These are phyloP conservation scores for Scaptomyza graminum DNA, from an alignment of 1,140 invertebrate species.

Conservation along the genomic window DNA sequence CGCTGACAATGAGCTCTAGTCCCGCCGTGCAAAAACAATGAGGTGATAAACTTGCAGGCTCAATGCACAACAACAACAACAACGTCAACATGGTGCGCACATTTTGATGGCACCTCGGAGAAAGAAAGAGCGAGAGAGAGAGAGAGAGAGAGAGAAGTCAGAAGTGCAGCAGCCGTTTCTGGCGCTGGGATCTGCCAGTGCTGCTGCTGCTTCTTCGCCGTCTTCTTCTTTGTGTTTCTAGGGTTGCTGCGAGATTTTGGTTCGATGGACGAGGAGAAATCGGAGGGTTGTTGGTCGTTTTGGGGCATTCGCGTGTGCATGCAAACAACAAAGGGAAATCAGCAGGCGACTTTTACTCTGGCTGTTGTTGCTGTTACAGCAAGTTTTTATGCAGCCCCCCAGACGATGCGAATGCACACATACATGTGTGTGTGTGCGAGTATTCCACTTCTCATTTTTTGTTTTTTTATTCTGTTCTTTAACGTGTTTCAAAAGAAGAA, in stretches of 20 bases:
- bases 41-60: slow-evolving; percentile 81
- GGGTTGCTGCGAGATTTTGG: neutral
- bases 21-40: slow-evolving; percentile 74
- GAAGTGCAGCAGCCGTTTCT: slow-evolving; percentile 44
- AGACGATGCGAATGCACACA: neutral
- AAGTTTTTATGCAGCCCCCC: slow-evolving; percentile 39
- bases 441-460: slow-evolving; percentile 8
- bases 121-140: slow-evolving; percentile 49
- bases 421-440: slow-evolving; percentile 25
- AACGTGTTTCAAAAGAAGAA: slow-evolving; percentile 82
- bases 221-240: neutral
- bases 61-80: slow-evolving; percentile 64
- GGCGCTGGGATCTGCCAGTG: slow-evolving; percentile 7
- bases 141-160: slow-evolving; percentile 17
- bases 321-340: slow-evolving; percentile 80
- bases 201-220: neutral
- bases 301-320: slow-evolving; percentile 66
- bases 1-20: slow-evolving; percentile 60
- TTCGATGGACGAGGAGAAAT: neutral
- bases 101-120: slow-evolving; percentile 80
- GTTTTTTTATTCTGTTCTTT: slow-evolving; percentile 61
- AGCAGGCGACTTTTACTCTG: slow-evolving; percentile 61
- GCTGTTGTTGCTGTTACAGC: slow-evolving; percentile 21
- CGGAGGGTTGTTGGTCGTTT: neutral
- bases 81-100: slow-evolving; percentile 40